A percentile compares a stretch with the other conserved stretches of the same genome.
Conservation (phyloP, 1,140 invertebrate species). For the Megathymus violae region DNA sequence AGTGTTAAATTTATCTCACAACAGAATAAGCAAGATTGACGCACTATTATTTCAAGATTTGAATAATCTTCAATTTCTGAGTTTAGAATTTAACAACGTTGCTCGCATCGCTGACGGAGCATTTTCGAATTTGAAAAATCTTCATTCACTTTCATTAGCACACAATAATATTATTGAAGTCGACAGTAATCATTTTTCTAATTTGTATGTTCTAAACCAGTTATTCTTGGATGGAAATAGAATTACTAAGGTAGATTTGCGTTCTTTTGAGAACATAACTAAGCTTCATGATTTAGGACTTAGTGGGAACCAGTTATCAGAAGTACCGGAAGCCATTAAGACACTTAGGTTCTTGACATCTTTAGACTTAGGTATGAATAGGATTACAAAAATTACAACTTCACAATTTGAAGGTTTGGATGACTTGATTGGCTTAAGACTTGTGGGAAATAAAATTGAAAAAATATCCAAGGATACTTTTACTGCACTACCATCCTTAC, state of each 20-base stretch:
- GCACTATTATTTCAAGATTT: conserved; percentile 90
- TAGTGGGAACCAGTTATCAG: conserved; percentile 89
- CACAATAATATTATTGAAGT: conserved; percentile 90
- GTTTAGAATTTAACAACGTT: conserved; percentile 90
- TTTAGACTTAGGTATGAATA: conserved; percentile 92
- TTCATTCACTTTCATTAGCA: conserved; percentile 90
- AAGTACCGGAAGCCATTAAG: conserved; percentile 89
- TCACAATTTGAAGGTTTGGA: conserved; percentile 87
- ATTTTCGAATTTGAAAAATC: conserved; percentile 89
- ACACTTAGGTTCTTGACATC: conserved; percentile 88
- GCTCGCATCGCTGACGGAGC: conserved; percentile 89
- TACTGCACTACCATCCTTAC: conserved; percentile 86
- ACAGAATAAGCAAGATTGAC: conserved; percentile 89
- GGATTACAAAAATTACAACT: conserved; percentile 86
- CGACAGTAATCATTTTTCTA: conserved; percentile 89
- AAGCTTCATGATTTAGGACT: conserved; percentile 92
- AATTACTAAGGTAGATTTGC: conserved; percentile 87
- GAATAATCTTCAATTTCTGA: conserved; percentile 90
- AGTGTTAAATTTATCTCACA: conserved; percentile 90
- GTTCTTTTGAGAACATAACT: conserved; percentile 92
- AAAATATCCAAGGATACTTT: conserved; percentile 89
- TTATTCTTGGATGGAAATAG: conserved; percentile 91
- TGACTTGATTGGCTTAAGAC: conserved; percentile 85
- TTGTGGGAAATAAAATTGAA: conserved; percentile 88
- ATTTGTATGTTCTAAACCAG: conserved; percentile 90